Conservation (phyloP, 2,797 vertebrate species). For the Poecilia velifera region DNA sequence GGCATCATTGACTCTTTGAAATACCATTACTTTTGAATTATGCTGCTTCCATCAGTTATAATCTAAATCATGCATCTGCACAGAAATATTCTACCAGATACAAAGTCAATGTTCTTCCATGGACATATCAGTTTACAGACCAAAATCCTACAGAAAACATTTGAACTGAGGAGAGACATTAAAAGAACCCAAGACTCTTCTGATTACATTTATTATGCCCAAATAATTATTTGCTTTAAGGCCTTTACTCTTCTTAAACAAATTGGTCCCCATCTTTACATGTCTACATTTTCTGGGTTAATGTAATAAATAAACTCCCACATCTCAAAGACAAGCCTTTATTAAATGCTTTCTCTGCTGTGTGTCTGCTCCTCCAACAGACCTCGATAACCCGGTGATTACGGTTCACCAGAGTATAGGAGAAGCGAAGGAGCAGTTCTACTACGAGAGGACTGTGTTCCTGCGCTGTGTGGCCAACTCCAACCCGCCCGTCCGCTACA, state of each 20-base stretch:
- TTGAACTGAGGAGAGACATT: neutral
- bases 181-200: neutral
- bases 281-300: neutral
- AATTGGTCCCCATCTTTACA: neutral
- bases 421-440: conserved; percentile 99
- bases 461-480: conserved; percentile 96
- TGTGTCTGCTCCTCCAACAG: conserved; percentile 72
- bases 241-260: neutral
- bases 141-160: neutral
- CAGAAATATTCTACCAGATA: neutral
- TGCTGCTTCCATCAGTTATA: neutral
- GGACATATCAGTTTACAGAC: neutral
- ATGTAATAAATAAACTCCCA: neutral
- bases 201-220: neutral
- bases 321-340: neutral
- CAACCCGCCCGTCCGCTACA: conserved; percentile 95
- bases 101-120: neutral
- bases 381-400: conserved; percentile 94
- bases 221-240: neutral
- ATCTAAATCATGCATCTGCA: neutral
- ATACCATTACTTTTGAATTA: neutral
- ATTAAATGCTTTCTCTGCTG: conserved; percentile 20
- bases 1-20: neutral
- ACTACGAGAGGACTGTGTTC: conserved; percentile 97
- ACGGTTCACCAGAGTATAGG: conserved; percentile 99